Percentiles rank a stretch among this genome's conserved stretches.
These are phyloP conservation scores for Muschampia plurimacula DNA, from an alignment of 2,888 invertebrate species.

Conservation along the genomic window DNA sequence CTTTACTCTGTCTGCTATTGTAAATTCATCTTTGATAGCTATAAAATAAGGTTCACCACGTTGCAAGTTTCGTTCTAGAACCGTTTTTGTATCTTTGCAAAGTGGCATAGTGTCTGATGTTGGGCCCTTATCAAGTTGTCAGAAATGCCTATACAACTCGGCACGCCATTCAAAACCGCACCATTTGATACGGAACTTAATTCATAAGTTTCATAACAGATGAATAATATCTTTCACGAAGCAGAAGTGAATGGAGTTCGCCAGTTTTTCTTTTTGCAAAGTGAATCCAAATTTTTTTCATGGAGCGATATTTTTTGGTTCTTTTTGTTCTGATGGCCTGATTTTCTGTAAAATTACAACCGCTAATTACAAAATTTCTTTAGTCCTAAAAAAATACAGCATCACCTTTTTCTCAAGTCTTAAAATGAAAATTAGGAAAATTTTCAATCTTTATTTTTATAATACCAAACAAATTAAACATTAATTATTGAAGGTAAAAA, in stretches of 20 bases:
- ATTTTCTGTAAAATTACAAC: not conserved
- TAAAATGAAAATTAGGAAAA: no score
- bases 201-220: conserved; percentile 38
- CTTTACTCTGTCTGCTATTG: not conserved
- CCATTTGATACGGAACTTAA: conserved; percentile 39
- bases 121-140: conserved; percentile 48
- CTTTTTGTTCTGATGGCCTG: not conserved
- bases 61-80: not conserved
- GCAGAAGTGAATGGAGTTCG: conserved; percentile 17
- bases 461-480: no score
- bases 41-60: conserved; percentile 3
- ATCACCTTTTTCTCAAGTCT: not conserved
- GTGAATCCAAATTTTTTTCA: no score
- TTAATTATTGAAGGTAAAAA: no score
- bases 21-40: not conserved
- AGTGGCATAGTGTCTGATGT: conserved; percentile 41
- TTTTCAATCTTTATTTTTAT: no score
- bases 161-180: conserved; percentile 33
- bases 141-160: conserved; percentile 40
- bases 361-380: not conserved
- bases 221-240: conserved; percentile 35
- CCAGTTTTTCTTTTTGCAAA: conserved; percentile 9
- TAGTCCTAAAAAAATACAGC: not conserved
- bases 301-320: not conserved
- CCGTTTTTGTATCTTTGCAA: conserved; percentile 7